A percentile compares a stretch with the other conserved stretches of the same genome.
These are phyloP conservation scores for Coptodon rendalli DNA, from an alignment of 2,113 vertebrate genomes.

Conservation along the genomic window DNA sequence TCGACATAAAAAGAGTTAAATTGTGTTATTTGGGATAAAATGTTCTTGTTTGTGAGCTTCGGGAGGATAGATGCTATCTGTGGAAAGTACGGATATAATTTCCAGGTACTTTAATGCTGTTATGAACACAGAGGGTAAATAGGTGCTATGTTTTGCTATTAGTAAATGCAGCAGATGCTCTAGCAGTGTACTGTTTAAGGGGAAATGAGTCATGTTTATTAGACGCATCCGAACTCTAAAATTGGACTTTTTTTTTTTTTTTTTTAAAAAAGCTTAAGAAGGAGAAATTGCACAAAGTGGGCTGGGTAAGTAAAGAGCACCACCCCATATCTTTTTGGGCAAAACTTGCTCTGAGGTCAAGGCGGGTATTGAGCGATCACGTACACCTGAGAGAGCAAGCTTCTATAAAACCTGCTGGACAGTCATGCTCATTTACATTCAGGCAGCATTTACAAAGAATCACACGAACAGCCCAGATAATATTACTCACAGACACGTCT, in stretches of 20 bases:
- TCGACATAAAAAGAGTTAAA: not conserved
- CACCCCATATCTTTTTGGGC: not conserved
- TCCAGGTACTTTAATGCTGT: not conserved
- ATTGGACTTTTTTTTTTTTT: not conserved
- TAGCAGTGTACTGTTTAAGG: not conserved
- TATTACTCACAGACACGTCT: slow-evolving; percentile 45
- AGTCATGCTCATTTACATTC: slow-evolving; percentile 30
- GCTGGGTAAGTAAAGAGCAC: not conserved
- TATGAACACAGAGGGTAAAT: not conserved
- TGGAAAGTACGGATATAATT: not conserved
- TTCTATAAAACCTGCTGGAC: slow-evolving; percentile 20
- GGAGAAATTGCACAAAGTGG: not conserved
- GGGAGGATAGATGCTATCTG: not conserved
- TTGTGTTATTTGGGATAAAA: not conserved
- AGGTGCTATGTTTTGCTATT: not conserved
- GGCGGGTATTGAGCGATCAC: not conserved
- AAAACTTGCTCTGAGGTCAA: not conserved
- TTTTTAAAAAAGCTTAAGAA: not conserved
- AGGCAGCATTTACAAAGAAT: not conserved
- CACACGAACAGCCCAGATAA: slow-evolving; percentile 10
- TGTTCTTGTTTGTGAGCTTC: not conserved
- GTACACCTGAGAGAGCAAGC: not conserved
- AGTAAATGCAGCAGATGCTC: not conserved
- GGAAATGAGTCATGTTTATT: not conserved
- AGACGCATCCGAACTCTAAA: not conserved